Evolutionary conservation across 2,797 vertebrate genomes (phyloP).

Genomic region (Coregonus suidteri): DNA sequence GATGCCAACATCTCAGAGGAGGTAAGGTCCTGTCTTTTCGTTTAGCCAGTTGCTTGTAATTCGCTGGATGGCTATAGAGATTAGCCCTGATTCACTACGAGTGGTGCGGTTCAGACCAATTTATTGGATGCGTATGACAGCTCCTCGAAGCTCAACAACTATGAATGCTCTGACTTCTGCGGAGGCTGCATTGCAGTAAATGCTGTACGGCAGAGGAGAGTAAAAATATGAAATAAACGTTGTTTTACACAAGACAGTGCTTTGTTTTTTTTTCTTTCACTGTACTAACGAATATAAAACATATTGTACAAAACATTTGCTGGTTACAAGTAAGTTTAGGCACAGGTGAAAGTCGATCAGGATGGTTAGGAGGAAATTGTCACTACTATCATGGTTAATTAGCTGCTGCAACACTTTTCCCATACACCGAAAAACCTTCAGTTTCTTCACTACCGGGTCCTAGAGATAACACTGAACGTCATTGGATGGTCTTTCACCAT

Average conservation of each 20-base stretch:
- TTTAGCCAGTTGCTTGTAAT: too few relatives aligned
- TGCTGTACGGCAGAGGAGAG: neutral
- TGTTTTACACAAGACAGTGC: neutral
- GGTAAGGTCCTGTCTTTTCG: too few relatives aligned
- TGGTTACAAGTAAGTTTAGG: slow-evolving; percentile 2
- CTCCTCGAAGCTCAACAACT: too few relatives aligned
- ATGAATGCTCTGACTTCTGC: too few relatives aligned
- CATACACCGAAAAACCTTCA: neutral
- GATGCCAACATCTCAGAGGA: too few relatives aligned
- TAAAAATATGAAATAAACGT: neutral
- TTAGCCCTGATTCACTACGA: too few relatives aligned
- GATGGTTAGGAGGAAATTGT: slow-evolving; percentile 36
- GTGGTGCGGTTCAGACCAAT: too few relatives aligned
- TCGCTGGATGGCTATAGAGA: too few relatives aligned
- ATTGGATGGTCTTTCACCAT: neutral
- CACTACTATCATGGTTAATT: neutral
- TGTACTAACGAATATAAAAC: slow-evolving; percentile 2
- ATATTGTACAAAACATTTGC: slow-evolving; percentile 8
- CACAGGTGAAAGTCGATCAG: neutral
- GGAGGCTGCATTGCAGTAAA: neutral
- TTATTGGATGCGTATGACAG: too few relatives aligned
- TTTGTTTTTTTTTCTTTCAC: neutral
- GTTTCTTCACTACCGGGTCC: neutral
- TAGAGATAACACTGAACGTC: neutral
- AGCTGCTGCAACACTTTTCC: neutral